A percentile compares a stretch with the other conserved stretches of the same genome.
These are phyloP conservation scores for Petrolisthes manimaculis DNA, from an alignment of 2,888 invertebrate genomes.

Conservation along the genomic window DNA sequence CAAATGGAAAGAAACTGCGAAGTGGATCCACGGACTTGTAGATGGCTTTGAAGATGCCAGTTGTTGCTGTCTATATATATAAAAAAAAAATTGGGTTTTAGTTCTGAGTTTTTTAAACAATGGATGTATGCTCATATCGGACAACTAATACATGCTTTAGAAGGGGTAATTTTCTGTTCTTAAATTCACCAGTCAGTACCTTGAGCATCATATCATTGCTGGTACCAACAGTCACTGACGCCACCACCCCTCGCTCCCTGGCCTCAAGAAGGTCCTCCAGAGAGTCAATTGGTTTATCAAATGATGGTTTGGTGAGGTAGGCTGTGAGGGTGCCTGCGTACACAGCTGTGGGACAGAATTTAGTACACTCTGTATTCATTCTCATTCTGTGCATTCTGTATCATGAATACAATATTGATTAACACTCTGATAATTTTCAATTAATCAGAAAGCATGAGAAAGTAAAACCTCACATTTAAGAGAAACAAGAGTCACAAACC, in stretches of 20 bases:
- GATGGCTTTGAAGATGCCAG: not conserved
- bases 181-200: not conserved
- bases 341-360: not conserved
- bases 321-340: constrained; percentile 32
- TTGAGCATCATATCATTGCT: constrained; percentile 8
- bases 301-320: constrained; percentile 31
- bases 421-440: too few species aligned
- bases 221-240: constrained; percentile 4
- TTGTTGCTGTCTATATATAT: not conserved
- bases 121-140: too few species aligned
- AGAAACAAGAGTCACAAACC: too few species aligned
- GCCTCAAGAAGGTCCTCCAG: constrained; percentile 17
- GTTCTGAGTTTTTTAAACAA: too few species aligned
- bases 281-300: constrained; percentile 22
- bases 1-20: not conserved
- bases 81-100: not conserved
- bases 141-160: too few species aligned
- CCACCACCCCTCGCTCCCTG: not conserved
- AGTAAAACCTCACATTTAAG: too few species aligned
- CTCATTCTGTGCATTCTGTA: too few species aligned
- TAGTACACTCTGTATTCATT: too few species aligned
- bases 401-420: too few species aligned
- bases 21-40: not conserved
- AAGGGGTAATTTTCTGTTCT: too few species aligned
- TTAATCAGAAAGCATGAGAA: too few species aligned